Percentiles rank a stretch among this genome's conserved stretches.
These are phyloP conservation scores for Sorex araneus DNA, from an alignment of 2,113 vertebrate genomes.

Conservation along the genomic window DNA sequence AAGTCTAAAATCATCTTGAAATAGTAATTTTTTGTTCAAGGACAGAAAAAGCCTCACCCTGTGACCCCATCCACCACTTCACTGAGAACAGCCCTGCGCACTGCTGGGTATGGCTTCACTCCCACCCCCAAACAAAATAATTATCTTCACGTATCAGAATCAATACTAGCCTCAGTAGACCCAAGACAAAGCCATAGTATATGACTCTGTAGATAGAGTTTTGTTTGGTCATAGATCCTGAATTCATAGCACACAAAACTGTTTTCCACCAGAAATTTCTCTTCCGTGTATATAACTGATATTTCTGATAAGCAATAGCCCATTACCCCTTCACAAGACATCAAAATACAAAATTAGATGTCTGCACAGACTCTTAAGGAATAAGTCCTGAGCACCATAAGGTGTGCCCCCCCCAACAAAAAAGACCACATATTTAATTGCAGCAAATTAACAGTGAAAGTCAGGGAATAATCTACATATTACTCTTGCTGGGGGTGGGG, in stretches of 20 bases:
- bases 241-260: not conserved
- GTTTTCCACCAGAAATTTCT: too few relatives aligned
- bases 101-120: too few relatives aligned
- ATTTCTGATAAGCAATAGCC: not conserved
- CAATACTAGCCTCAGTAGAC: slow-evolving; percentile 12
- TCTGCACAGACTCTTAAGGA: not conserved
- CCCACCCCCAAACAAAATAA: too few relatives aligned
- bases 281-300: not conserved
- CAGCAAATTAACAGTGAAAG: too few relatives aligned
- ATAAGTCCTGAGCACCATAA: too few relatives aligned
- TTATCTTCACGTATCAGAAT: not conserved
- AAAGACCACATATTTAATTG: too few relatives aligned
- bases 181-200: not conserved
- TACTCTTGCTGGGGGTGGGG: too few relatives aligned
- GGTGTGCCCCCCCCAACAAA: too few relatives aligned
- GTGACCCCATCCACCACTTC: too few relatives aligned
- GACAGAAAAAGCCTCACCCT: not conserved
- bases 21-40: slow-evolving; percentile 6
- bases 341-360: not conserved
- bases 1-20: not conserved
- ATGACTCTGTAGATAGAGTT: too few relatives aligned
- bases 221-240: not conserved
- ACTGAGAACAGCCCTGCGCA: too few relatives aligned
- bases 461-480: too few relatives aligned
- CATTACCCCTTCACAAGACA: not conserved